phyloP scores from a whole-genome alignment of 2,113 vertebrate genomes.

The Cromileptes altivelis region DNA sequence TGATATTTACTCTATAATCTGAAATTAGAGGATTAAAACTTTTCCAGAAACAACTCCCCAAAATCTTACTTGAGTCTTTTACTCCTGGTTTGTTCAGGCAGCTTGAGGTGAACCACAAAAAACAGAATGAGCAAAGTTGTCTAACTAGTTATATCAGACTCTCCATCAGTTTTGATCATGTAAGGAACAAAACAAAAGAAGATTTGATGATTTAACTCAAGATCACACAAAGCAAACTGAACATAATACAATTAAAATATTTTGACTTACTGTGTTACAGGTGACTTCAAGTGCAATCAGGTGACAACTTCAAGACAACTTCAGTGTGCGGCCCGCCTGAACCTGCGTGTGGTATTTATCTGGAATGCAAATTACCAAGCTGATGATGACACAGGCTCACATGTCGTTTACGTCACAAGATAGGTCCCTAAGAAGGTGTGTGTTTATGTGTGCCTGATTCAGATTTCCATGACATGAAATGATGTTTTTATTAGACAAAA shows the following conservation, averaged over 20 bases:
- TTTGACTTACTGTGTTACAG: conserved; percentile 43
- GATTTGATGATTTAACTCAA: background rate
- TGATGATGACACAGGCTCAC: conserved; percentile 16
- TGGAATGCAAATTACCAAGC: background rate
- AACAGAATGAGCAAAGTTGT: background rate
- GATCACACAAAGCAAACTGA: background rate
- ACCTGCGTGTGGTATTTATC: conserved; percentile 63
- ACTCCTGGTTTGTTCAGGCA: background rate
- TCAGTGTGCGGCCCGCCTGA: background rate
- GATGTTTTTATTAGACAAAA: background rate
- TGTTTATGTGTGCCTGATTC: background rate
- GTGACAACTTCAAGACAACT: background rate
- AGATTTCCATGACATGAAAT: background rate
- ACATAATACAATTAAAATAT: background rate
- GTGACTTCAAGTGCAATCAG: background rate
- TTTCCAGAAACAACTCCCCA: no score
- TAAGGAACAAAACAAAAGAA: background rate
- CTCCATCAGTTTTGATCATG: background rate
- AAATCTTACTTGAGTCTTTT: no score
- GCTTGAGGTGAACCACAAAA: background rate
- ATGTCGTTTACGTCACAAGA: background rate
- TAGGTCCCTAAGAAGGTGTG: background rate
- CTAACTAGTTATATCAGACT: background rate
- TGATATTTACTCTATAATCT: background rate
- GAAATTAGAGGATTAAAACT: background rate